Evolutionary conservation across 1,140 invertebrate genomes (phyloP).

Genomic region (Helicoverpa zea): DNA sequence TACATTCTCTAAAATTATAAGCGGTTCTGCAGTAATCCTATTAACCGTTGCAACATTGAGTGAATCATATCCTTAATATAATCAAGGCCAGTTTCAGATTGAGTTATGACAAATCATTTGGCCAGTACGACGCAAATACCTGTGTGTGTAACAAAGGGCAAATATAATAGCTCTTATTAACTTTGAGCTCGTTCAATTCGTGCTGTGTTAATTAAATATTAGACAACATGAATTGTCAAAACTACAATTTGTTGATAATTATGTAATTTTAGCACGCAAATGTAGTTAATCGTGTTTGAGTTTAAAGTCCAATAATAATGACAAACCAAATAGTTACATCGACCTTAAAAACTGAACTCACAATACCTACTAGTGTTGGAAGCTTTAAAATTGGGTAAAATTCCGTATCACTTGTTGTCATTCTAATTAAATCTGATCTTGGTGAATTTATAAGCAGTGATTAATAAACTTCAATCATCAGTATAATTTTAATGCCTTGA

Average conservation of each 20-base stretch:
- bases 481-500: too few relatives aligned
- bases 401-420: too few relatives aligned
- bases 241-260: not conserved
- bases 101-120: slow-evolving; percentile 57
- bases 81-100: slow-evolving; percentile 51
- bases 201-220: slow-evolving; percentile 45
- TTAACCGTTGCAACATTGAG: slow-evolving; percentile 43
- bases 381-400: not conserved
- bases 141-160: slow-evolving; percentile 53
- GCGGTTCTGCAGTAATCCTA: slow-evolving; percentile 45
- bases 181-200: slow-evolving; percentile 42
- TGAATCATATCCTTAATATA: slow-evolving; percentile 55
- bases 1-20: slow-evolving; percentile 19
- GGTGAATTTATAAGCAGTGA: too few relatives aligned
- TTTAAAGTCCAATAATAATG: slow-evolving; percentile 26
- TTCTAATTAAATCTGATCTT: too few relatives aligned
- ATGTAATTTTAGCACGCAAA: slow-evolving; percentile 28
- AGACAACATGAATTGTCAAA: slow-evolving; percentile 24
- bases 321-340: not conserved
- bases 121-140: slow-evolving; percentile 42
- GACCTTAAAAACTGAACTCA: too few relatives aligned
- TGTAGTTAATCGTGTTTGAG: not conserved
- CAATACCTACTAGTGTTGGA: not conserved
- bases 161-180: slow-evolving; percentile 55
- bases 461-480: too few relatives aligned